phyloP scores from a whole-genome alignment of 2,888 invertebrate species.

The Nephrotoma appendiculata region DNA sequence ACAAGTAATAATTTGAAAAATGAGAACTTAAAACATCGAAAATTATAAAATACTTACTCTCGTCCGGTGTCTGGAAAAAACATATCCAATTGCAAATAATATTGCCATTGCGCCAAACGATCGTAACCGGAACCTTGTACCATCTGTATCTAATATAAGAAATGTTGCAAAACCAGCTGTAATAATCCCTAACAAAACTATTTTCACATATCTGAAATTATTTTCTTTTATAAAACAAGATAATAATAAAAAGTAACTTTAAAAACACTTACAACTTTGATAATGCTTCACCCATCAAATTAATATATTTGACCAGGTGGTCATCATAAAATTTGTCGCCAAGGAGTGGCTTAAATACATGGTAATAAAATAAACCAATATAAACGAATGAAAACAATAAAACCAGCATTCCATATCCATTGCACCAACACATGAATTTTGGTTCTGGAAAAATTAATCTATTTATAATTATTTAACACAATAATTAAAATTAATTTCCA shows the following conservation, averaged over 20 bases:
- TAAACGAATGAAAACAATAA: conserved; percentile 45
- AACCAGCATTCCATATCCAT: conserved; percentile 58
- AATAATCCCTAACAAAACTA: conserved; percentile 31
- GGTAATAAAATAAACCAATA: conserved; percentile 46
- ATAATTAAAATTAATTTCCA: conserved; percentile 10
- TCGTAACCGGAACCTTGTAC: conserved; percentile 43
- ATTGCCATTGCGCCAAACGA: conserved; percentile 51
- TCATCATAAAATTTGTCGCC: conserved; percentile 24
- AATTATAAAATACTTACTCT: conserved; percentile 27
- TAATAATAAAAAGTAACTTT: neutral
- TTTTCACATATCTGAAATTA: conserved; percentile 35
- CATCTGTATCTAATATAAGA: conserved; percentile 47
- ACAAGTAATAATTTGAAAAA: too few relatives aligned
- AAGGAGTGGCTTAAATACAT: conserved; percentile 40
- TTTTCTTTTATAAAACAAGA: conserved; percentile 17
- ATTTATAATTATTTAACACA: neutral
- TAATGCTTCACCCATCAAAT: conserved; percentile 18
- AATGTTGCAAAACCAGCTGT: conserved; percentile 40
- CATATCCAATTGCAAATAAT: conserved; percentile 46
- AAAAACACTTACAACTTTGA: conserved; percentile 10
- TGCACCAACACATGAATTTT: conserved; percentile 35
- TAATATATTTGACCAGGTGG: conserved; percentile 6
- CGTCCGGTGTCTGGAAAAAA: conserved; percentile 44
- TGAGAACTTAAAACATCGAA: too few relatives aligned
- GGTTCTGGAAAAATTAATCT: conserved; percentile 5